Percentiles rank a stretch among this genome's conserved stretches.
Evolutionary conservation across 2,113 vertebrate species (phyloP).

Genomic region (Chelonoidis abingdonii): DNA sequence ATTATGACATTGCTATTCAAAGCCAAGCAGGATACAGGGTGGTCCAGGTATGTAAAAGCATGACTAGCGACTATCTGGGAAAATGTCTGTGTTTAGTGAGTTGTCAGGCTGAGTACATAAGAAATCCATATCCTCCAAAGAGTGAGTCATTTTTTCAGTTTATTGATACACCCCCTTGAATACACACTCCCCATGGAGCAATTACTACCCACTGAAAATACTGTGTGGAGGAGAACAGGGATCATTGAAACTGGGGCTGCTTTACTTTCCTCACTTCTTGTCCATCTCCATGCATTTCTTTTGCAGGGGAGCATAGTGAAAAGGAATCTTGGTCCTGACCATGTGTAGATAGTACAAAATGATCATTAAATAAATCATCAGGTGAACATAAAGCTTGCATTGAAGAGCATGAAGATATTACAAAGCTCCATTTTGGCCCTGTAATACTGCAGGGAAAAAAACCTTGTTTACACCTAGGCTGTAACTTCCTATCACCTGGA

Average conservation of each 20-base stretch:
- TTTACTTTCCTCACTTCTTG: not conserved
- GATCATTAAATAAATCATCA: not conserved
- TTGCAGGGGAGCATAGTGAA: not conserved
- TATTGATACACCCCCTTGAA: not conserved
- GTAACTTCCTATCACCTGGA: not conserved
- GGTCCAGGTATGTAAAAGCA: not conserved
- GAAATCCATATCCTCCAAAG: not conserved
- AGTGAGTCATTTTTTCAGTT: not conserved
- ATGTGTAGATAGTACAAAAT: not conserved
- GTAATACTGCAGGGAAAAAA: not conserved
- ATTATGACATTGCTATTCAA: not conserved
- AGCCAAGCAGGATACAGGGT: not conserved
- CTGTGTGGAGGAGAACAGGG: not conserved
- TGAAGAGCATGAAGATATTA: not conserved
- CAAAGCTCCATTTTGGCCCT: not conserved
- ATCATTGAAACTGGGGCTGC: not conserved
- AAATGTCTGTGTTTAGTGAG: accelerated
- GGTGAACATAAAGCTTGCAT: not conserved
- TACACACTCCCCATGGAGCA: not conserved
- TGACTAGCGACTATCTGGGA: not conserved
- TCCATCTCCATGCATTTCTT: not conserved
- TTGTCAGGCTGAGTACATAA: accelerated
- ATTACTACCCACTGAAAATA: not conserved
- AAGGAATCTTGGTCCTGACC: not conserved
- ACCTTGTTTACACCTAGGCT: not conserved